These are phyloP conservation scores for Mus spretus DNA, from an alignment of 2,797 vertebrate species.

Conservation along the genomic window DNA sequence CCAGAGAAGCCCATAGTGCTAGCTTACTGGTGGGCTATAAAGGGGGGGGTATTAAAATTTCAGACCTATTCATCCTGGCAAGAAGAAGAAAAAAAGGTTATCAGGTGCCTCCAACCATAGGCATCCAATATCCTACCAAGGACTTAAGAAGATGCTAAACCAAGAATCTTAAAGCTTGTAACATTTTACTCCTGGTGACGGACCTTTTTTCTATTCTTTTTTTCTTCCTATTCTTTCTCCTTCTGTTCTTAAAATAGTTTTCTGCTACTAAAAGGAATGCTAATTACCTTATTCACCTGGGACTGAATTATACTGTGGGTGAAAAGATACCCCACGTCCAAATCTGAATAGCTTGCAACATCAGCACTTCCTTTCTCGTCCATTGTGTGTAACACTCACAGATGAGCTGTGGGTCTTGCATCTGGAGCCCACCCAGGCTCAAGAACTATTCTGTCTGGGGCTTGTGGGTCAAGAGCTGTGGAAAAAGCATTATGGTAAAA, in stretches of 20 bases:
- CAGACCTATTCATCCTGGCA: not conserved
- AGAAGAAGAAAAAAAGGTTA: not conserved
- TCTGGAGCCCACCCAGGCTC: not conserved
- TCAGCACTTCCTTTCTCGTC: not conserved
- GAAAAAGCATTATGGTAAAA: not conserved
- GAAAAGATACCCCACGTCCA: not conserved
- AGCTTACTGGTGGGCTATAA: not conserved
- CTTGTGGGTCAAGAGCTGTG: not conserved
- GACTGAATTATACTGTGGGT: not conserved
- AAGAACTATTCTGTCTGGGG: not conserved
- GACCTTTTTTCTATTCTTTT: not conserved
- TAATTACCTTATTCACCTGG: not conserved
- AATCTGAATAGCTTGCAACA: constrained; percentile 8
- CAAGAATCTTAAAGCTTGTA: not conserved
- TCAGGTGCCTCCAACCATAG: not conserved
- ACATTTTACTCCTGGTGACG: not conserved
- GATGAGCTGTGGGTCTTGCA: not conserved
- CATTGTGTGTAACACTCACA: not conserved
- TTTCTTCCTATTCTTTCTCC: not conserved
- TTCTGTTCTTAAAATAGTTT: constrained; percentile 1
- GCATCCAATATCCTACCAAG: constrained; percentile 9
- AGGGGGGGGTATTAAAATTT: not conserved
- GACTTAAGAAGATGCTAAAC: not conserved
- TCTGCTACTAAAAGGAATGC: not conserved
- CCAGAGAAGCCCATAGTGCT: not conserved